Evolutionary conservation across 2,888 invertebrate genomes (phyloP), one percentile per base, ranked within the genome.

Genomic region (Ptilodon capucinus): DNA sequence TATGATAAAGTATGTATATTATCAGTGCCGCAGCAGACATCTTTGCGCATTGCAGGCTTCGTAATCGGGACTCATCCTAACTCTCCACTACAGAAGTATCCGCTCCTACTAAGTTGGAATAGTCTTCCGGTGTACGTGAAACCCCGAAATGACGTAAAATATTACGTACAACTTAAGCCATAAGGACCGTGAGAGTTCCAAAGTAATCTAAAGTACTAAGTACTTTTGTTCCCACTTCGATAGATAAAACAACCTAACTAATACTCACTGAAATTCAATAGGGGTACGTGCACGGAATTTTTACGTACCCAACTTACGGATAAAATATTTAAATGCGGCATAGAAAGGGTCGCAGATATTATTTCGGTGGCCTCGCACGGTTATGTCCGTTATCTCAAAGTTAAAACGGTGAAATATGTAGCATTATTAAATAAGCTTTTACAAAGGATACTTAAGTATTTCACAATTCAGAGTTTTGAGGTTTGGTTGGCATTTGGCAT

Each of bases 191-290:
- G 55, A 56, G 51, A 49, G 39, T 48, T 41, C 40, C 51, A 36
- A 60, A 61, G 51, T 58, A 58, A 61, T 61, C 52, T 51, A 39
- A 48, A 59, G 61, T 56, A 54, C 44, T 61, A 54, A 58, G 61
- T 56, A 47, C 49, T 59, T 56, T 62, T 61, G 51, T 62, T 54
- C 57, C 45, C 46, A 51, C 43, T 30, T 43, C 38, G 46, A 51
- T 51, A 54, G 57, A 59, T 61, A 59, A 61, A 51, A 54, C 48
- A 46, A 41, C 42, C 35, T 45, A 48, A 51, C 46, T 51, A 51
- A 44, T 58, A 47, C 49, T 58, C 18, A 40, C 44, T 55, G 40
- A 48, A 50, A 56, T 60, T 58, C 52, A 47, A 47, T 44, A 58
- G 38, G 48, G n/a, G 13, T 21, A 21, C 51, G 52, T 60, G 52